These are phyloP conservation scores for Lepidocolaptes lacrymiger DNA, from an alignment of 2,797 vertebrate genomes.

Conservation along the genomic window DNA sequence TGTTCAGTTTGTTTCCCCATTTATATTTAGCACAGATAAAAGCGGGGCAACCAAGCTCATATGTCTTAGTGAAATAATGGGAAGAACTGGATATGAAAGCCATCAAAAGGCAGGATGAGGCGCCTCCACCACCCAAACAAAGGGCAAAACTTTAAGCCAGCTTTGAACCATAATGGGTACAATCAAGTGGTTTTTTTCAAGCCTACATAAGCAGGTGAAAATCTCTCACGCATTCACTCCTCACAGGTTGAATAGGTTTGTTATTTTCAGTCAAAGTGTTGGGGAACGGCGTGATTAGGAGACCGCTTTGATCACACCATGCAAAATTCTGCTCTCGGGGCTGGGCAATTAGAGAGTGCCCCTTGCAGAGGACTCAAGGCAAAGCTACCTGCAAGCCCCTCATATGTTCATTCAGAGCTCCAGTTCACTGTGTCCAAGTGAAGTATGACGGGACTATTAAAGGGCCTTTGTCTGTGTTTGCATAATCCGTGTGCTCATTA, in stretches of 20 bases:
- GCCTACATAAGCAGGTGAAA: conserved; percentile 58
- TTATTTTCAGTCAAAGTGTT: conserved; percentile 32
- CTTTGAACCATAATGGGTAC: background rate
- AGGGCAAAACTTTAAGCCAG: conserved; percentile 6
- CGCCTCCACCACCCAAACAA: background rate
- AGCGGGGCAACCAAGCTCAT: conserved; percentile 7
- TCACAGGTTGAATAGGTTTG: conserved; percentile 39
- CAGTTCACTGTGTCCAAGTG: background rate
- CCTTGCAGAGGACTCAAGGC: background rate
- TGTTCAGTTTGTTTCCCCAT: conserved; percentile 64
- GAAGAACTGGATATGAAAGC: conserved; percentile 13
- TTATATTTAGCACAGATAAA: conserved; percentile 70
- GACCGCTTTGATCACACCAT: conserved; percentile 40
- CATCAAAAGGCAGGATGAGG: conserved; percentile 44
- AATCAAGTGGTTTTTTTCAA: conserved; percentile 3
- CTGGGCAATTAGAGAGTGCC: background rate
- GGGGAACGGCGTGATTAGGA: conserved; percentile 10
- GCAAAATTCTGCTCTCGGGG: conserved; percentile 21
- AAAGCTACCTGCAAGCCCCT: conserved; percentile 21
- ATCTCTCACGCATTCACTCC: conserved; percentile 29
- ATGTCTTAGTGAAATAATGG: conserved; percentile 43
- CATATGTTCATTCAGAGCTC: background rate
- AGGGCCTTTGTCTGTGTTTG: conserved; percentile 8
- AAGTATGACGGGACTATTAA: background rate
- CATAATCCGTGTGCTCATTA: background rate